Base-by-base conservation (phyloP, 92 coral and sea anemone species). In the Palythoa grandis region DNA sequence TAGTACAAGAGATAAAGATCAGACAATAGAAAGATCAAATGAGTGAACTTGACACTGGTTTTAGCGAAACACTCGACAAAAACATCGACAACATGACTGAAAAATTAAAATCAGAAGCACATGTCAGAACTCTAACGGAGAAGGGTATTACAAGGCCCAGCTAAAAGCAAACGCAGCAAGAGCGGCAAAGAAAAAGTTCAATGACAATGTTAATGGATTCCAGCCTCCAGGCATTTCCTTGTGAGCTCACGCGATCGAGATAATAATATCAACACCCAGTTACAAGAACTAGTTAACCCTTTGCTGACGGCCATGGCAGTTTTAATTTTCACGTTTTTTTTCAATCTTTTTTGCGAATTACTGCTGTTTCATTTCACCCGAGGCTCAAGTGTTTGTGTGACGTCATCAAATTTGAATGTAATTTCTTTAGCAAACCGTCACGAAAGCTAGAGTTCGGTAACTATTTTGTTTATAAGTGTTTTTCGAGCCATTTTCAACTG, bases 91-190 rank as follows among this genome's bases (percentile, higher is more conserved):
- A 43, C 7, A 19, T 53, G 60, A 50, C 3, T 52, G 75, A 25
- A 37, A 40, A 50, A 43, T 72, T 57, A 82, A 35, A 4, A 48
- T 20, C 91, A 47, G 91, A 80, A 88, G 76, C 86, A 70, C 91
- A 88, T 40, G 37, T 58, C 74, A 86, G 93, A 86, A 76, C 86
- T 4, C 76, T 90, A 91, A 91, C 89, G 2, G 91, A 88, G 85
- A 90, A 83, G 80, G 87, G 91, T 50, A 74, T 91, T 91, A 67
- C 86, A 69, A 74, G 70, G 67, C 66, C 10, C 76, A 79, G 43
- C 57, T 58, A 66, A 85, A 70, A 74, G 89, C 82, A 74, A 91
- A 86, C 38, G 69, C 83, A 23, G 93, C 89, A 6, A 66, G 52
- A 83, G 24, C 87, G 48, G 82, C 91, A 72, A 56, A 8, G 52